Base-by-base conservation (phyloP, 2,888 invertebrate species). In the Actias luna region DNA sequence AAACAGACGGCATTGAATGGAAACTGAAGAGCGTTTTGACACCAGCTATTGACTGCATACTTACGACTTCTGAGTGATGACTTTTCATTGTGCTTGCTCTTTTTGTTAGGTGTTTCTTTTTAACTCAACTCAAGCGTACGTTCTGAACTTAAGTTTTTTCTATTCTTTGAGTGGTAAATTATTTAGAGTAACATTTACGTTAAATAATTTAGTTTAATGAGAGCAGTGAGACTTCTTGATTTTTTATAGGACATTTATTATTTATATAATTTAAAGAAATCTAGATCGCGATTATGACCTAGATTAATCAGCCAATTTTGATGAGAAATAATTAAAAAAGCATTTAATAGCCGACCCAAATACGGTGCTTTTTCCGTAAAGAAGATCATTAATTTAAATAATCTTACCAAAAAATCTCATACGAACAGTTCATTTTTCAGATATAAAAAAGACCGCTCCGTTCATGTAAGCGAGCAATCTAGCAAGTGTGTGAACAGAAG, bases 21-120 rank as follows among this genome's bases (percentile, higher is more conserved):
- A 72, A 78, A 79, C 79, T 77, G 80, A 80, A 75, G 74, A 78
- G 75, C 75, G 82, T 87, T 87, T 84, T 88, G 90, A 89, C 89
- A 88, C 85, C 84, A 78, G 81, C 84, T 79, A 90, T 90, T 90
- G 89, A 88, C 86, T 87, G 87, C 87, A 87, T 85, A 84, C 88
- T 88, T 86, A 84, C 79, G 85, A 84, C 80, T 87, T 84, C 79
- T 90, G 91, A 92, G 77, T 84, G 91, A 92, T 91, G 81, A 81
- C 77, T 76, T 72, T 74, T 82, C 81, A 80, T 87, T 87, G 87
- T 85, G 76, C 60, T 59, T 64, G 39, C 61, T 65, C 68, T 80
- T 80, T 82, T 83, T 85, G 83, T 84, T 72, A 76, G 82, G 82
- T 73, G 76, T 79, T 80, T 42, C 75, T 73, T 79, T 80, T 73